These are phyloP conservation scores for Orbicella faveolata DNA, from an alignment of 64 coral and sea anemone species.

Conservation along the genomic window DNA sequence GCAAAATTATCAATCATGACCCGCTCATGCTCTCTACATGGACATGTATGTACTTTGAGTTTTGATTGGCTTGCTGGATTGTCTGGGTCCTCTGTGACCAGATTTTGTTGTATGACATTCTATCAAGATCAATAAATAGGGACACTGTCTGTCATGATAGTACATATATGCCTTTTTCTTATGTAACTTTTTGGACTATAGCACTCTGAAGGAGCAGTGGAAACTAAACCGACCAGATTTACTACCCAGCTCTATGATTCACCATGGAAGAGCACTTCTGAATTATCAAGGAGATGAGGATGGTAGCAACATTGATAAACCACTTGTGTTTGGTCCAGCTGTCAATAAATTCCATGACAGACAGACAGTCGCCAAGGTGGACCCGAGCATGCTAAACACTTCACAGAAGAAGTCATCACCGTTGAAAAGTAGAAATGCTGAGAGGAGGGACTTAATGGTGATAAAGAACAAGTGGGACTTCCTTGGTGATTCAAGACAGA, in stretches of 20 bases:
- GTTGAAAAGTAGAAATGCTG: neutral
- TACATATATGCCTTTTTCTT: neutral
- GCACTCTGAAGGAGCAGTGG: conserved; percentile 76
- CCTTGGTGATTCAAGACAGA: conserved; percentile 44
- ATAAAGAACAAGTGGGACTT: conserved; percentile 72
- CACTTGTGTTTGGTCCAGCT: conserved; percentile 52
- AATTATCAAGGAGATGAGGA: conserved; percentile 66
- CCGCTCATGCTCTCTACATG: no score
- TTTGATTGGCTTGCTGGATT: no score
- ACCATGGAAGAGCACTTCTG: conserved; percentile 85
- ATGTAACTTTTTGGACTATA: neutral
- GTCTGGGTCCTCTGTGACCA: no score
- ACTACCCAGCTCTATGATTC: conserved; percentile 45
- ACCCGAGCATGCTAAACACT: conserved; percentile 59
- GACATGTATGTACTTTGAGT: no score
- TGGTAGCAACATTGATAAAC: conserved; percentile 2
- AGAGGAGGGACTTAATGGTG: conserved; percentile 63
- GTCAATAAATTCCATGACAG: conserved; percentile 14
- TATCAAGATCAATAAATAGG: no score
- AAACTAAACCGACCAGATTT: conserved; percentile 63
- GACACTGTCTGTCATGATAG: no score
- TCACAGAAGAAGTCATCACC: conserved; percentile 46
- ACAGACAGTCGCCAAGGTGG: conserved; percentile 46
- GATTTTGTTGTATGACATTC: no score
- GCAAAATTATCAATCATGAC: no score